Percentiles rank a stretch among this genome's conserved stretches.
phyloP scores from a whole-genome alignment of 2,113 vertebrate species.

The Xenopus borealis region DNA sequence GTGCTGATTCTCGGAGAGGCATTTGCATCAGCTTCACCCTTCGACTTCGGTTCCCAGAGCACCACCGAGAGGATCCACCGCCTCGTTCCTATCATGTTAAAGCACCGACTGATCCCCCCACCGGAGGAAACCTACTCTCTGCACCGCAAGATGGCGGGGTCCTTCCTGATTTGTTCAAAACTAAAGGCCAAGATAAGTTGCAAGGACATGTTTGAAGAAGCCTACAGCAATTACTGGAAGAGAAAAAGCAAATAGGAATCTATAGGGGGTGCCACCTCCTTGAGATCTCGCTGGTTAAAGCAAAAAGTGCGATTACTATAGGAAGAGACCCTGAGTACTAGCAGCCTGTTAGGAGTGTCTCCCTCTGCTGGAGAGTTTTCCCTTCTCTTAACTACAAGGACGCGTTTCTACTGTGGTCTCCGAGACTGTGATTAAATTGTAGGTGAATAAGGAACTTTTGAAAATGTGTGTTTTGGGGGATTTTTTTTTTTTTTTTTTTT shows the following conservation, averaged over 20 bases:
- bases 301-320: conserved; percentile 21
- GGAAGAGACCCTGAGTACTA: conserved; percentile 15
- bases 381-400: background rate
- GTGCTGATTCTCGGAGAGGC: conserved; percentile 97
- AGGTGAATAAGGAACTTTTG: background rate
- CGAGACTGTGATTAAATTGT: background rate
- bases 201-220: conserved; percentile 82
- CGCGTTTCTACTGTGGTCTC: too few relatives aligned
- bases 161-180: conserved; percentile 96
- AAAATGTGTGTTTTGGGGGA: background rate
- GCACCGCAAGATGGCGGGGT: conserved; percentile 96
- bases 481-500: background rate
- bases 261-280: background rate
- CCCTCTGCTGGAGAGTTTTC: too few relatives aligned
- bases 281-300: too few relatives aligned
- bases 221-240: conserved; percentile 81
- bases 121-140: conserved; percentile 96
- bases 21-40: conserved; percentile 77
- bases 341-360: background rate
- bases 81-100: conserved; percentile 93
- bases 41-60: conserved; percentile 84
- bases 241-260: conserved; percentile 51
- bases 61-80: conserved; percentile 93
- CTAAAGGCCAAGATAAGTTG: conserved; percentile 83
- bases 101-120: conserved; percentile 85